Evolutionary conservation across 2,888 invertebrate genomes (phyloP), one percentile per base, ranked within the genome.

Genomic region (Notodonta ziczac): DNA sequence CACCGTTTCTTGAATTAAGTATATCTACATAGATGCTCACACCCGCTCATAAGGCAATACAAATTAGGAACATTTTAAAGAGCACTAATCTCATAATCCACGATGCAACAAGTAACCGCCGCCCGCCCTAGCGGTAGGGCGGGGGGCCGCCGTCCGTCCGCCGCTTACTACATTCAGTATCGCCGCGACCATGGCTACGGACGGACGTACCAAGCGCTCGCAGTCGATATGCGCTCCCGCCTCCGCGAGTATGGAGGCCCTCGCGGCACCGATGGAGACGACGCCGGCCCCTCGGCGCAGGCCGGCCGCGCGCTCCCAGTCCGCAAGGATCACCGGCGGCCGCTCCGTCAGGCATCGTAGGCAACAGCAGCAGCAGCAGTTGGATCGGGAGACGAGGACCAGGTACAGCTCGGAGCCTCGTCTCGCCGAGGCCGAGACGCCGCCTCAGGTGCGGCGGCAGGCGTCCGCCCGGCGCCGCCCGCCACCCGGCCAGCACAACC

Each of bases 221-320:
- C 96, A 96, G 80, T 96, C 96, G 81, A 96, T 96, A 86, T 96
- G 96, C 89, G 95, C 96, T 80, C 95, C 95, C 74, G 95, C 95
- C 77, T 95, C 95, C 81, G 92, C 93, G 84, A 96, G 95, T 84
- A 95, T 96, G 95, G 96, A 96, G 82, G 94, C 94, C 52, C 88
- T 95, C 59, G 94, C 94, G 63, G 90, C 93, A 53, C 93, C 94
- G 53, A 91, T 92, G 72, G 94, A 94, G 74, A 93, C 91, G 58
- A 94, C 94, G 64, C 94, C 95, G 61, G 94, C 94, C 10, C 94
- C 95, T 56, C 91, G 96, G 53, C 93, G 96, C 13, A 90, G 95
- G 60, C 96, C 96, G 0, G 96, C 97, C 16, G 94, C 96, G n/a
- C 94, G 97, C 57, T 96, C 96, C 5, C 97, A 97, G 85, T 96